These are phyloP conservation scores for Dasyurus viverrinus DNA, from an alignment of 2,113 vertebrate species.

Conservation along the genomic window DNA sequence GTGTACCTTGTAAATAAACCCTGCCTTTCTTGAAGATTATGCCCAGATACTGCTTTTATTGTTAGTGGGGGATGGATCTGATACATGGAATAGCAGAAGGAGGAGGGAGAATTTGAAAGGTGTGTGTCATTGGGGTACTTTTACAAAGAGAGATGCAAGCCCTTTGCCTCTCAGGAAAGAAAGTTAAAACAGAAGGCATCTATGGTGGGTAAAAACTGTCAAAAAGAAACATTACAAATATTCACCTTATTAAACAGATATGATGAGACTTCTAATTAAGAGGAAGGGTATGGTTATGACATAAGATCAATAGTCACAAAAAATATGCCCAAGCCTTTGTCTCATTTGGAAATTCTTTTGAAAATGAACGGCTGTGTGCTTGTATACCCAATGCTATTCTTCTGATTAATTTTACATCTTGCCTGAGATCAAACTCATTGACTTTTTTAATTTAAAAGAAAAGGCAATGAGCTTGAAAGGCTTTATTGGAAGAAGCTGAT, in stretches of 20 bases:
- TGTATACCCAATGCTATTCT: neutral
- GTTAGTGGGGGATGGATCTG: neutral
- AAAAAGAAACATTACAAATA: constrained; percentile 1
- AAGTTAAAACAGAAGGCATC: constrained; percentile 38
- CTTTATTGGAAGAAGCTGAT: neutral
- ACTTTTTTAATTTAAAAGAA: constrained; percentile 41
- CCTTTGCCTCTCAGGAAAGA: constrained; percentile 4
- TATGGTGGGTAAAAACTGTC: neutral
- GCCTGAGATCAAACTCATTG: neutral
- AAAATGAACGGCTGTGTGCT: neutral
- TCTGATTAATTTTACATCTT: constrained; percentile 35
- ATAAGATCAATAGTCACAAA: constrained; percentile 45
- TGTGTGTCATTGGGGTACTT: neutral
- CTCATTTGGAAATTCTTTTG: constrained; percentile 41
- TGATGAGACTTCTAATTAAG: constrained; percentile 28
- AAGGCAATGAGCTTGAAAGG: neutral
- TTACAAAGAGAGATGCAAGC: neutral
- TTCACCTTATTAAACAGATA: constrained; percentile 17
- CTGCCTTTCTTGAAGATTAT: neutral
- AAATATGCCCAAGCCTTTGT: neutral
- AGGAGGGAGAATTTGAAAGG: neutral
- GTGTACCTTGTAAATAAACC: neutral
- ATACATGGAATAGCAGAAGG: neutral
- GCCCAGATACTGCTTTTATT: neutral
- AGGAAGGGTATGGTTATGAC: constrained; percentile 12